Evolutionary conservation across 2,888 invertebrate species (phyloP), one percentile per base, ranked within the genome.

Genomic region (Lymantria monacha): DNA sequence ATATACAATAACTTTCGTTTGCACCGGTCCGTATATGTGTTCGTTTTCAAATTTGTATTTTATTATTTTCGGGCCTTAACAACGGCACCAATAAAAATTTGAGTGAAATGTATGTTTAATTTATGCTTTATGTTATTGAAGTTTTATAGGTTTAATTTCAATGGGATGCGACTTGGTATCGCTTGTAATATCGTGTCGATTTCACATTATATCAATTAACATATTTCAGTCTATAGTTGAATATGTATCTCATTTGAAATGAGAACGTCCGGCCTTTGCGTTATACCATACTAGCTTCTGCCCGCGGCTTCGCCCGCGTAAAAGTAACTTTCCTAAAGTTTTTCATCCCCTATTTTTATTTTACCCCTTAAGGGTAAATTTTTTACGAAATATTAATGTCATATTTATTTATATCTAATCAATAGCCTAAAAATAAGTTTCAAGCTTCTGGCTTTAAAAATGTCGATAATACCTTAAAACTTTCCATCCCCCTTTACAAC

Each of bases 11-110:
- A 69, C 67, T 73, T 74, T 75, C 63, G 74, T 73, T 74, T 70
- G 68, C 61, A 67, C 61, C 70, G 61, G 63, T 65, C 63, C 71
- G 66, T 74, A 73, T 69, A 67, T 69, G 66, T 70, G 72, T 74
- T 69, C 69, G 69, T 68, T 72, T 74, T n/a, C 71, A 69, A 74
- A 72, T 72, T 72, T 70, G 72, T 74, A 69, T 74, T 75, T 67
- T 69, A 73, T 69, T 61, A 56, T 61, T 70, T 42, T 69, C 63
- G 59, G 61, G 53, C 57, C 64, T 68, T 49, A 65, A 73, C 65
- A 65, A 73, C 66, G 56, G 63, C 64, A 63, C 59, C 65, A 58
- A 56, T 61, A 53, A 57, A 57, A 63, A 60, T 59, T 51, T 61
- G 54, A 60, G 59, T 58, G 50, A 48, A 55, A 57, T 50, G 48